Percentiles rank a stretch among this genome's conserved stretches.
Conservation (phyloP, 2,113 vertebrate genomes). For the Actinemys pallida region DNA sequence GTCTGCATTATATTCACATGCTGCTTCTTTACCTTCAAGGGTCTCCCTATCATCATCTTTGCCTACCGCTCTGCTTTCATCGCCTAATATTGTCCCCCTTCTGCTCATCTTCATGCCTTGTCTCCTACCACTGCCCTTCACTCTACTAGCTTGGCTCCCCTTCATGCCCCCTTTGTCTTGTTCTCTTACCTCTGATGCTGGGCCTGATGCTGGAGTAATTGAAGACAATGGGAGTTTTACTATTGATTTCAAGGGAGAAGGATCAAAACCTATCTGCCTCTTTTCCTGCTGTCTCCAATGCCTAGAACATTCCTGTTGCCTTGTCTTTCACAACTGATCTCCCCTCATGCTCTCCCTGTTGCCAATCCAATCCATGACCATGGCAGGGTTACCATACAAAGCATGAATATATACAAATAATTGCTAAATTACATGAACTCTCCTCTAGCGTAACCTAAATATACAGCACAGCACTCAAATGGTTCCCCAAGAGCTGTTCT, state of each 20-base stretch:
- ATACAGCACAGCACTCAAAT: background rate
- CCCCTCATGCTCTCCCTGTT: background rate
- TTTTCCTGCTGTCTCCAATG: background rate
- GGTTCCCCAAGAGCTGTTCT: background rate
- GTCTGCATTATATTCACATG: background rate
- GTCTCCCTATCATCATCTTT: background rate
- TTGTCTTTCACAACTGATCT: background rate
- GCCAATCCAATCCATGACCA: background rate
- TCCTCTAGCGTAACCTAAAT: background rate
- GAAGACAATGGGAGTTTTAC: accelerated
- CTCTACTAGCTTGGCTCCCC: background rate
- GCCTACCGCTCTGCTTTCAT: background rate
- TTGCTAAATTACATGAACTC: background rate
- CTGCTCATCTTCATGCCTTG: background rate
- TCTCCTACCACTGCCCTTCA: background rate
- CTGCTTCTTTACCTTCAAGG: background rate
- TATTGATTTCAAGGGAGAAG: background rate
- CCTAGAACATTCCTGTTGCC: background rate
- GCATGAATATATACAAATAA: background rate
- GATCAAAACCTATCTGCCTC: background rate
- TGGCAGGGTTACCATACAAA: background rate
- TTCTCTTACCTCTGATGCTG: background rate
- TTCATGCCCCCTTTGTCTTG: background rate
- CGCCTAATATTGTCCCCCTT: background rate
- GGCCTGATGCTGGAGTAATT: background rate